Evolutionary conservation across 2,797 vertebrate genomes (phyloP), one percentile per base, ranked within the genome.

Genomic region (Ctenosaura bakeri): DNA sequence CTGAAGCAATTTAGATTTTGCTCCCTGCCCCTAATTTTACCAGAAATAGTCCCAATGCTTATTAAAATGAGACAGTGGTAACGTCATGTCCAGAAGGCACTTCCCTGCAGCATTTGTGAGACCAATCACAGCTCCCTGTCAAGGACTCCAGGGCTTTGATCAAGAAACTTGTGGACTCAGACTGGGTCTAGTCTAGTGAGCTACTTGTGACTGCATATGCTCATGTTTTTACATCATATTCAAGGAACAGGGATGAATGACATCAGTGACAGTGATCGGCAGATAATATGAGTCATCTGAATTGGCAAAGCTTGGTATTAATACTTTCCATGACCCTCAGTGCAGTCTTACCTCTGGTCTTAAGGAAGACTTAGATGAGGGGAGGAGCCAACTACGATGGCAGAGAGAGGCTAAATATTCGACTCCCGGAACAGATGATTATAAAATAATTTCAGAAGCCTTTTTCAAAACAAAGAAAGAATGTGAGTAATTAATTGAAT

Each of bases 41-140:
- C 87, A 83, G 46, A 89, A 79, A 79, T 82, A 86, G 88, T 73
- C 52, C 71, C 76, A 90, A 46, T n/a, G 81, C 73, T 66, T 83
- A 79, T 88, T 88, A 87, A 84, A 83, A 87, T 26, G 71, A 87
- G 81, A 79, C 14, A 13, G 73, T 78, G 35, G 29, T 88, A 87
- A 84, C 35, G 8, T 87, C 81, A 79, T 83, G 90, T 46, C 90
- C 73, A 78, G 7, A 29, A 88, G 74, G 35, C n/a, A 14, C 32
- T 69, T 90, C 38, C 85, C 46, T 87, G 85, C 42, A 87, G 86
- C 46, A 87, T 29, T 81, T 26, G 22, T 32, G n/a, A 83, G 73
- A 66, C 35, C 81, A 71, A 84, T 20, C 35, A 77, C 62, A 38
- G 35, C 38, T 77, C 38, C 59, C 35, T 18, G 35, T 14, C 90